phyloP scores from a whole-genome alignment of 1,140 invertebrate genomes.

The Drosophila rufa region DNA sequence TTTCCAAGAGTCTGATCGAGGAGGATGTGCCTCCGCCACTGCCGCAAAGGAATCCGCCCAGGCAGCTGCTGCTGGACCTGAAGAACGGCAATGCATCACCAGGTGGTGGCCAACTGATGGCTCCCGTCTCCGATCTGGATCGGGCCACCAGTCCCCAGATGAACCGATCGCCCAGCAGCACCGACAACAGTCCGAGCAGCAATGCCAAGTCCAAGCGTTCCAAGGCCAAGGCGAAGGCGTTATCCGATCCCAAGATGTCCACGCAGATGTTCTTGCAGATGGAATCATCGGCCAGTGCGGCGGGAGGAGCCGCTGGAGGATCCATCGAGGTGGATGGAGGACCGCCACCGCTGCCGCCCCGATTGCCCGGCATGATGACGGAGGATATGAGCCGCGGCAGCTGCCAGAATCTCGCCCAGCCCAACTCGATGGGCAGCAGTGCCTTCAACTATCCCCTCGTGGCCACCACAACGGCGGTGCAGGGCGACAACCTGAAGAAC shows the following conservation, averaged over 20 bases:
- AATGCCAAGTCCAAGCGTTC: conserved; percentile 71
- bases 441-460: conserved; percentile 85
- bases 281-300: conserved; percentile 68
- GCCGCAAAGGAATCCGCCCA: conserved; percentile 85
- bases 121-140: conserved; percentile 81
- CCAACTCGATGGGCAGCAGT: conserved; percentile 82
- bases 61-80: conserved; percentile 59
- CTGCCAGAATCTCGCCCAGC: conserved; percentile 77
- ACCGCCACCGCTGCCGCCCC: conserved; percentile 82
- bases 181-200: conserved; percentile 37
- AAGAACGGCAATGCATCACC: conserved; percentile 55
- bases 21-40: conserved; percentile 86
- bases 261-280: conserved; percentile 85
- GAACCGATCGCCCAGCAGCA: conserved; percentile 52
- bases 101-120: conserved; percentile 47
- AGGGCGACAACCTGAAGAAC: conserved; percentile 80
- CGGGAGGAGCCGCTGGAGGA: conserved; percentile 20
- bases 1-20: conserved; percentile 80
- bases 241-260: conserved; percentile 85
- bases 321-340: conserved; percentile 61
- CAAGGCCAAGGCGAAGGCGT: conserved; percentile 81
- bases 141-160: conserved; percentile 68
- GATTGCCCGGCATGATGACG: conserved; percentile 76
- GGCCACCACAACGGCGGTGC: conserved; percentile 80
- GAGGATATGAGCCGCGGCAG: conserved; percentile 75